phyloP scores from a whole-genome alignment of 30 jellyfish, hydroid and myxozoan genomes.

The Clytia hemisphaerica region DNA sequence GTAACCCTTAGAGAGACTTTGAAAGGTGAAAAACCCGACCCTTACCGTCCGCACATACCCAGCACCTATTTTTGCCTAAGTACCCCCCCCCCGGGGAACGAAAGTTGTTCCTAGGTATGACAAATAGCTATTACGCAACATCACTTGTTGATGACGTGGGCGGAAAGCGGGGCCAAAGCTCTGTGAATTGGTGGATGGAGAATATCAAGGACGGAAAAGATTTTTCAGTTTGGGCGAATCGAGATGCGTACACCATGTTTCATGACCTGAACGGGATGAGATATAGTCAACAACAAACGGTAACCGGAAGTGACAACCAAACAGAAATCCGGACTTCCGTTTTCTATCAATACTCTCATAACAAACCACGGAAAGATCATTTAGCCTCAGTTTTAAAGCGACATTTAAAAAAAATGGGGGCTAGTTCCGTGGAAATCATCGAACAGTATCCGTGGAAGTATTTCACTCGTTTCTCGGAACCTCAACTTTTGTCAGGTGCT shows the following conservation, averaged over 20 bases:
- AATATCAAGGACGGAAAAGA: constrained; percentile 33
- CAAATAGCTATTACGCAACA: constrained; percentile 37
- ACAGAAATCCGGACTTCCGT: constrained; percentile 40
- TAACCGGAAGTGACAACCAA: too few relatives aligned
- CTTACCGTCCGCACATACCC: too few relatives aligned
- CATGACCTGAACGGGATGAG: constrained; percentile 22
- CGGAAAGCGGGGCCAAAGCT: constrained; percentile 39
- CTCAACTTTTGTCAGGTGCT: constrained; percentile 15
- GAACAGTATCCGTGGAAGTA: constrained; percentile 43
- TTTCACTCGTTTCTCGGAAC: constrained; percentile 52
- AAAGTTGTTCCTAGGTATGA: constrained; percentile 24
- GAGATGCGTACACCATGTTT: constrained; percentile 55
- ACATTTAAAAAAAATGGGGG: constrained; percentile 27
- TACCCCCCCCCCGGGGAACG: too few relatives aligned
- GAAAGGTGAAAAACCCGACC: too few relatives aligned
- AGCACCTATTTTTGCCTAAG: too few relatives aligned
- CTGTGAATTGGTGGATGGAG: constrained; percentile 49
- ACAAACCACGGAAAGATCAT: constrained; percentile 24
- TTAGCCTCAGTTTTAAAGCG: constrained; percentile 24
- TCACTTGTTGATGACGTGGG: constrained; percentile 35
- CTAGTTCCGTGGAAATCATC: constrained; percentile 24
- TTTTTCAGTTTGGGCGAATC: constrained; percentile 63
- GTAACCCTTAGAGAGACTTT: too few relatives aligned
- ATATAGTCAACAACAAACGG: too few relatives aligned
- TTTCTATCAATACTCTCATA: constrained; percentile 49